phyloP scores from a whole-genome alignment of 2,113 vertebrate species.

The Spilogale gracilis region DNA sequence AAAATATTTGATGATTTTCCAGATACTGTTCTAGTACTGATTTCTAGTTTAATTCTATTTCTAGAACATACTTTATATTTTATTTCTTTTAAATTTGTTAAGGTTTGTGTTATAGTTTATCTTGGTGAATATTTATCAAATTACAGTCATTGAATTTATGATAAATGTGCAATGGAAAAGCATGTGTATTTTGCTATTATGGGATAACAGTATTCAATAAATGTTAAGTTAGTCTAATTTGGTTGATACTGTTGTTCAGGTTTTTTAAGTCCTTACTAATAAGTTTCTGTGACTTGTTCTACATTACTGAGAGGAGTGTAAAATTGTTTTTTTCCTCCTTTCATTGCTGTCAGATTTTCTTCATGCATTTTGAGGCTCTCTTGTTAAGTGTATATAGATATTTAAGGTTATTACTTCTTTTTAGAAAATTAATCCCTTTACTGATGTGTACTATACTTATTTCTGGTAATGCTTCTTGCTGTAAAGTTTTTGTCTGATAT shows the following conservation, averaged over 20 bases:
- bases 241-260: not conserved
- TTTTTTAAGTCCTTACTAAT: not conserved
- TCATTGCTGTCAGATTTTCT: not conserved
- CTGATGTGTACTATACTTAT: not conserved
- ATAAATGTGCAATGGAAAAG: not conserved
- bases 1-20: slow-evolving; percentile 2
- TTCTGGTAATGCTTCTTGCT: not conserved
- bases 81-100: not conserved
- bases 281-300: not conserved
- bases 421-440: not conserved
- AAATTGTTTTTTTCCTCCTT: not conserved
- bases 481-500: not conserved
- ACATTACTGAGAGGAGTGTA: not conserved
- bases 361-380: slow-evolving; percentile 2
- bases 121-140: not conserved
- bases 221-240: not conserved
- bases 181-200: not conserved
- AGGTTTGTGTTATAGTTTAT: not conserved
- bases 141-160: too few relatives aligned
- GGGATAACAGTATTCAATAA: not conserved
- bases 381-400: not conserved
- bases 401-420: not conserved
- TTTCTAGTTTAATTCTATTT: not conserved
- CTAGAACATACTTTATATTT: not conserved
- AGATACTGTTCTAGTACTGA: not conserved